Conservation (phyloP, 1,140 invertebrate species). For the Bursaphelenchus mucronatus region DNA sequence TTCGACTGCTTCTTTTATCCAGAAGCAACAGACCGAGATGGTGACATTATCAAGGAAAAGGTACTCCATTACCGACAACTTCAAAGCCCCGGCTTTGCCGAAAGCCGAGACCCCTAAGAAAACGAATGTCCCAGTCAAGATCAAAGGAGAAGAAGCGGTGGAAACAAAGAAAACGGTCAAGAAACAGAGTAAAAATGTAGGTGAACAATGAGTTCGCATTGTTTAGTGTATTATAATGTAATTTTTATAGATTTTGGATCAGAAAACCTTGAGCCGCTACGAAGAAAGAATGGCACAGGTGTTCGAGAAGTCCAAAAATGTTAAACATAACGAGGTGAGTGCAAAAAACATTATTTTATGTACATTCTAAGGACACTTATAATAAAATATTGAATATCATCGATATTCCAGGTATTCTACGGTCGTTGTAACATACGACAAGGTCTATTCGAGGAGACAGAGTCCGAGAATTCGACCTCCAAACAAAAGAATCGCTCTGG, state of each 20-base stretch:
- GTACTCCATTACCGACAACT: not conserved
- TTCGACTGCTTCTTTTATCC: constrained; percentile 6
- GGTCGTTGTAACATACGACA: constrained; percentile 18
- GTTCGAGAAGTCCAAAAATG: constrained; percentile 9
- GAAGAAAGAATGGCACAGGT: constrained; percentile 15
- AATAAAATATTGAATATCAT: not conserved
- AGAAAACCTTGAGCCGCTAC: constrained; percentile 18
- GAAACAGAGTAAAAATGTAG: not conserved
- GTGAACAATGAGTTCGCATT: not conserved
- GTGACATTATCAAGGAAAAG: no score
- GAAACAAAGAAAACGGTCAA: not conserved
- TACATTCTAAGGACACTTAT: not conserved
- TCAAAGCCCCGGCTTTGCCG: constrained; percentile 11
- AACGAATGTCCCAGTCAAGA: constrained; percentile 8
- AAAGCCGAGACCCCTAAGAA: not conserved
- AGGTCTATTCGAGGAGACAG: constrained; percentile 23
- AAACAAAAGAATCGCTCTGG: constrained; percentile 32
- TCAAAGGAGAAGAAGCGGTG: not conserved
- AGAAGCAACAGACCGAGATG: constrained; percentile 4
- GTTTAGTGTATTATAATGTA: constrained; percentile 1
- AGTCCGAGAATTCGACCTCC: not conserved
- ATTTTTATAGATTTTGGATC: constrained; percentile 6
- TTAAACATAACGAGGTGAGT: constrained; percentile 20
- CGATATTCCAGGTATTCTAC: constrained; percentile 27
- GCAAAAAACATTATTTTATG: not conserved